Percentiles rank a stretch among this genome's conserved stretches.
These are phyloP conservation scores for Caenorhabditis sp. DNA, from an alignment of 2,888 invertebrate species.

Conservation along the genomic window DNA sequence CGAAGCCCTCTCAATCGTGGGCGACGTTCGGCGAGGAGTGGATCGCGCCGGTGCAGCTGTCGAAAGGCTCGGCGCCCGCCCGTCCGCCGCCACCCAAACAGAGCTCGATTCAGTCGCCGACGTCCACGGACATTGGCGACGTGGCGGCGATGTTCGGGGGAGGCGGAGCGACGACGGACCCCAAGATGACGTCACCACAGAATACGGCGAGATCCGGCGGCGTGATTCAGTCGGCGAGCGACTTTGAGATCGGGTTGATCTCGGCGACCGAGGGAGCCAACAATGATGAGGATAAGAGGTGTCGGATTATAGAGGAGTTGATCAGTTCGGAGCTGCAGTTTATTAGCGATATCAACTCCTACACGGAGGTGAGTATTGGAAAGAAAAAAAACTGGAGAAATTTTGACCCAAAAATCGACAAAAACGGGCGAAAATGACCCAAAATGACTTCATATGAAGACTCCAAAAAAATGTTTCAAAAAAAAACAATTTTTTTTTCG, in stretches of 20 bases:
- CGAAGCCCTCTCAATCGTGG: slow-evolving; percentile 54
- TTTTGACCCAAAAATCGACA: too few relatives aligned
- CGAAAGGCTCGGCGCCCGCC: slow-evolving; percentile 64
- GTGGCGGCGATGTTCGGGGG: slow-evolving; percentile 64
- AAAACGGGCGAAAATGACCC: too few relatives aligned
- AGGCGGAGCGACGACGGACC: too few relatives aligned
- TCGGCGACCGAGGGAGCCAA: slow-evolving; percentile 53
- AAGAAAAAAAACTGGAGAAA: too few relatives aligned
- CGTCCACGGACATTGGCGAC: slow-evolving; percentile 41
- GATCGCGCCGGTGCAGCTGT: slow-evolving; percentile 57
- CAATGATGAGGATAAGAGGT: slow-evolving; percentile 56
- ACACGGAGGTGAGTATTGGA: slow-evolving; percentile 67
- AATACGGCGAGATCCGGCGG: not conserved
- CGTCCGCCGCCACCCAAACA: slow-evolving; percentile 74
- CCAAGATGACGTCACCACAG: not conserved
- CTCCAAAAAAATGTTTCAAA: too few relatives aligned
- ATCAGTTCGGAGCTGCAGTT: slow-evolving; percentile 70
- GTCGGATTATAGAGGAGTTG: slow-evolving; percentile 66
- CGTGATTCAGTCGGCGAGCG: slow-evolving; percentile 31
- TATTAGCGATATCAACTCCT: slow-evolving; percentile 68
- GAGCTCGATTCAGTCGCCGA: slow-evolving; percentile 46
- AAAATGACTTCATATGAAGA: too few relatives aligned
- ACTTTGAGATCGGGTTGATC: slow-evolving; percentile 49
- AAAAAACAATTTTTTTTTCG: too few relatives aligned
- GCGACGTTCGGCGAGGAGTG: slow-evolving; percentile 72